A percentile compares a stretch with the other conserved stretches of the same genome.
phyloP scores from a whole-genome alignment of 2,113 vertebrate species.

The Noturus placidus region DNA sequence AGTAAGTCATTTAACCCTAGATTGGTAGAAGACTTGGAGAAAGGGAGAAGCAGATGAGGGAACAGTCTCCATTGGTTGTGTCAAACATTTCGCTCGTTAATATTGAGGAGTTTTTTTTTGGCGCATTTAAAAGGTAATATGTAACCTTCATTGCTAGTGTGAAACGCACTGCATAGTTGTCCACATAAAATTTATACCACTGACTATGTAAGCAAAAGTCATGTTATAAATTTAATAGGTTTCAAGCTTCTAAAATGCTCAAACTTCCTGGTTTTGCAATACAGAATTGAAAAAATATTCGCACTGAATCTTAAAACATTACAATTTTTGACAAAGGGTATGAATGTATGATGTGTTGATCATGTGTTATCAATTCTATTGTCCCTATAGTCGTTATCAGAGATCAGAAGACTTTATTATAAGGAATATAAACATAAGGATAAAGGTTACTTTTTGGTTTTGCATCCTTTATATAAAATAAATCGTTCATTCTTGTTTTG shows the following conservation, averaged over 20 bases:
- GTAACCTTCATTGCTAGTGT: not conserved
- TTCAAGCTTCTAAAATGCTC: not conserved
- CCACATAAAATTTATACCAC: not conserved
- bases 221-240: not conserved
- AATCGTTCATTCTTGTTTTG: not conserved
- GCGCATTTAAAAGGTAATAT: not conserved
- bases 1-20: slow-evolving; percentile 77
- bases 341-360: not conserved
- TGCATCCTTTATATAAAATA: not conserved
- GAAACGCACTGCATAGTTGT: not conserved
- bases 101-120: slow-evolving; percentile 29
- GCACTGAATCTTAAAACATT: not conserved
- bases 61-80: slow-evolving; percentile 42
- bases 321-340: not conserved
- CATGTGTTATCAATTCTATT: not conserved
- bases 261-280: not conserved
- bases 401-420: not conserved
- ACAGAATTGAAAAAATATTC: not conserved
- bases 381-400: not conserved
- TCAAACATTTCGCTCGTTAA: slow-evolving; percentile 61
- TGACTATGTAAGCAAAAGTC: not conserved
- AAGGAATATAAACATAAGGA: not conserved
- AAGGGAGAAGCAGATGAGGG: slow-evolving; percentile 45
- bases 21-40: slow-evolving; percentile 42
- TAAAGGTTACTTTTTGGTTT: not conserved